Evolutionary conservation across 2,888 invertebrate genomes (phyloP).

Genomic region (Lydus trimaculatus): DNA sequence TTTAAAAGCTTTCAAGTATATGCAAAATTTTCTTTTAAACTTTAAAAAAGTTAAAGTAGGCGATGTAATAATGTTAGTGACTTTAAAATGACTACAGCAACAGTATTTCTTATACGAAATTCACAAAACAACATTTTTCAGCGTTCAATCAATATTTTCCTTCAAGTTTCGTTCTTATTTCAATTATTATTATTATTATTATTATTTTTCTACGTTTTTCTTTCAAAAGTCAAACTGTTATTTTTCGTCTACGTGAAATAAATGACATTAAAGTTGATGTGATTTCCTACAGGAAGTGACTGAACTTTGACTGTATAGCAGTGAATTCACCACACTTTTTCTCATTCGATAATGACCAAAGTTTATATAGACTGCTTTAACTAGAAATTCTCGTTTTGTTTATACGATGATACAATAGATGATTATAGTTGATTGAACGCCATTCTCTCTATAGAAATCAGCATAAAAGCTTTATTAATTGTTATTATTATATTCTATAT

Average conservation of each 20-base stretch:
- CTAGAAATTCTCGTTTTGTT: too few species aligned
- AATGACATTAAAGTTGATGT: not conserved
- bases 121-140: not conserved
- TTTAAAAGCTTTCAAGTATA: not conserved
- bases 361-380: too few species aligned
- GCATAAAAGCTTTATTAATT: too few species aligned
- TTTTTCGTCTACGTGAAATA: not conserved
- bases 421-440: too few species aligned
- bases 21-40: not conserved
- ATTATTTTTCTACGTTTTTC: too few species aligned
- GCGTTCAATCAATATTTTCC: slow-evolving; percentile 20
- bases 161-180: slow-evolving; percentile 12
- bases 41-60: slow-evolving; percentile 9
- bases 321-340: too few species aligned
- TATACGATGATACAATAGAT: too few species aligned
- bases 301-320: not conserved
- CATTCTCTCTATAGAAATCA: too few species aligned
- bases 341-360: too few species aligned
- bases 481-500: not conserved
- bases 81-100: slow-evolving; percentile 25
- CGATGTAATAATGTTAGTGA: slow-evolving; percentile 15
- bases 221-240: not conserved
- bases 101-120: slow-evolving; percentile 21
- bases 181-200: slow-evolving; percentile 1
- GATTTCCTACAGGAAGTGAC: not conserved